Conservation (phyloP, 2,113 vertebrate genomes). For the Microtus montanus region DNA sequence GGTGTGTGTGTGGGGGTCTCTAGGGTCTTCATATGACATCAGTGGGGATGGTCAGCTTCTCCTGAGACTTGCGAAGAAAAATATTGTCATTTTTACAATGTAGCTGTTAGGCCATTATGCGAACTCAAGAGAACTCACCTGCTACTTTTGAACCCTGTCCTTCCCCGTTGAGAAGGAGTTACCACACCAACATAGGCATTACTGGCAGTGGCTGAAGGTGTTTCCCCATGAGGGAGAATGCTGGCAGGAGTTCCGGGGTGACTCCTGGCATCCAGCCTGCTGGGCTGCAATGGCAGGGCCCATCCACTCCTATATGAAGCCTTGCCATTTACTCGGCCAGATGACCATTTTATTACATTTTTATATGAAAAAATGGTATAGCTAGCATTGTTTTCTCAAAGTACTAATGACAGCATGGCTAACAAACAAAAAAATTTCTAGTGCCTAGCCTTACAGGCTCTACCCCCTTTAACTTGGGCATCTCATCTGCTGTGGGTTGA, state of each 20-base stretch:
- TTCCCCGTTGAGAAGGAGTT: neutral
- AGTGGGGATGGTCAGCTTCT: neutral
- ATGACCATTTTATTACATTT: neutral
- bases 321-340: neutral
- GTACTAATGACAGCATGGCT: neutral
- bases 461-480: neutral
- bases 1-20: neutral
- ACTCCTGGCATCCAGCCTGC: neutral
- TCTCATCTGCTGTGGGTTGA: neutral
- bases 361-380: neutral
- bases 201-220: neutral
- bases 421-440: too few relatives aligned
- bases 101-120: neutral
- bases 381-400: neutral
- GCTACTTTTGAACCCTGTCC: neutral
- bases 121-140: neutral
- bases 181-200: neutral
- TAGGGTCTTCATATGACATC: neutral
- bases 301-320: too few relatives aligned
- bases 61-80: neutral
- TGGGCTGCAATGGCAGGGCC: neutral
- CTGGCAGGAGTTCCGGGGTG: neutral
- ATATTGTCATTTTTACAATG: neutral
- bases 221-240: neutral
- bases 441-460: neutral